A percentile compares a stretch with the other conserved stretches of the same genome.
phyloP scores from a whole-genome alignment of 1,140 invertebrate species.

The Odontomachus brunneus region DNA sequence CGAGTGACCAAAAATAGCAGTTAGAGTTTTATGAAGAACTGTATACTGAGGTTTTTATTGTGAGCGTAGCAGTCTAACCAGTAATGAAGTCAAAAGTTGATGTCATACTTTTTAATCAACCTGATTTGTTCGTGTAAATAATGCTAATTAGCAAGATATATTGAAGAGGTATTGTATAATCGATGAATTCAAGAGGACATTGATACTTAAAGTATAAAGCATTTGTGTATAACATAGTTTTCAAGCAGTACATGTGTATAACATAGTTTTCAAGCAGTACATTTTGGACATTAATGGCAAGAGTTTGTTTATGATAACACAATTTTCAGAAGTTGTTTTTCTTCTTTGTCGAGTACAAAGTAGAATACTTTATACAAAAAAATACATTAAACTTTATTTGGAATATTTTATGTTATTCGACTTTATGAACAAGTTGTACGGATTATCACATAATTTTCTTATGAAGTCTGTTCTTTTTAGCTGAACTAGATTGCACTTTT shows the following conservation, averaged over 20 bases:
- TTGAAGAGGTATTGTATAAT: no score
- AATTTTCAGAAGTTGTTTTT: not conserved
- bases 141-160: no score
- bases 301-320: not conserved
- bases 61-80: not conserved
- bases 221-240: not conserved
- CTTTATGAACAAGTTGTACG: constrained; percentile 3
- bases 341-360: no score
- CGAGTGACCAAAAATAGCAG: not conserved
- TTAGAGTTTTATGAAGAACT: not conserved
- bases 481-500: no score
- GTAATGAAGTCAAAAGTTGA: not conserved
- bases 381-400: not conserved
- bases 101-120: not conserved
- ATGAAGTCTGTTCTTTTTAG: no score
- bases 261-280: not conserved
- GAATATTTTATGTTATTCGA: not conserved
- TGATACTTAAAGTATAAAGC: no score
- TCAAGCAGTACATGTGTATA: not conserved
- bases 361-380: no score
- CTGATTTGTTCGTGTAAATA: not conserved
- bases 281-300: not conserved
- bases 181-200: no score
- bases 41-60: not conserved
- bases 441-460: not conserved